These are phyloP conservation scores for Leucophenga maculata DNA, from an alignment of 2,888 invertebrate species.

Conservation along the genomic window DNA sequence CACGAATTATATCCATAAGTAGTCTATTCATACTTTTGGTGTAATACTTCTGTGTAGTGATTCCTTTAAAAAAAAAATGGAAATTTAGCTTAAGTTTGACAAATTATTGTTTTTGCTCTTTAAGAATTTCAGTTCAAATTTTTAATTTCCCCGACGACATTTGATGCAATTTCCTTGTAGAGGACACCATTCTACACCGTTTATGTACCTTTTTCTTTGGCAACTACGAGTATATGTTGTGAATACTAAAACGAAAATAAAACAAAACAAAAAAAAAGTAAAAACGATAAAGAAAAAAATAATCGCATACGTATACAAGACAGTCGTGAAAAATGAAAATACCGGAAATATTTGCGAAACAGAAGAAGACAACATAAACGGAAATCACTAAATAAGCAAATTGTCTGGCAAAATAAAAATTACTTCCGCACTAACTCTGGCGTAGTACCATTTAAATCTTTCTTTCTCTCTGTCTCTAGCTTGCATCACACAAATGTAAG, in stretches of 20 bases:
- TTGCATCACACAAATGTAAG: no score
- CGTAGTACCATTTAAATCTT: no score
- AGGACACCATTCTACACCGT: not conserved
- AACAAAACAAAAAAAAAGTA: constrained; percentile 14
- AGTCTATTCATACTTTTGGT: no score
- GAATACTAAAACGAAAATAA: not conserved
- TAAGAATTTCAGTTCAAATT: constrained; percentile 31
- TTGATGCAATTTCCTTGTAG: constrained; percentile 40
- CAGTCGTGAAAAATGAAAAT: constrained; percentile 45
- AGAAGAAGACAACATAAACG: constrained; percentile 47
- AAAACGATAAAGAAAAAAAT: not conserved
- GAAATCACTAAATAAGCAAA: constrained; percentile 73
- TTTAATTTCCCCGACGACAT: constrained; percentile 41
- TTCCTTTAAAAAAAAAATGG: no score
- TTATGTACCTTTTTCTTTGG: no score
- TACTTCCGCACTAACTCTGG: constrained; percentile 61
- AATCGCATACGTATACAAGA: constrained; percentile 3
- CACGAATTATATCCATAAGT: no score
- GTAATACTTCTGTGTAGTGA: no score
- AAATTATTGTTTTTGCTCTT: not conserved
- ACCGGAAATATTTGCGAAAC: constrained; percentile 64
- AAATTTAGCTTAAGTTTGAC: no score
- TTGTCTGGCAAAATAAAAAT: constrained; percentile 73
- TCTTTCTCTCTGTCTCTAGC: no score
- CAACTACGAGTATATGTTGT: no score